Evolutionary conservation across 2,888 invertebrate genomes (phyloP), one percentile per base, ranked within the genome.

Genomic region (Trachelus stipa): DNA sequence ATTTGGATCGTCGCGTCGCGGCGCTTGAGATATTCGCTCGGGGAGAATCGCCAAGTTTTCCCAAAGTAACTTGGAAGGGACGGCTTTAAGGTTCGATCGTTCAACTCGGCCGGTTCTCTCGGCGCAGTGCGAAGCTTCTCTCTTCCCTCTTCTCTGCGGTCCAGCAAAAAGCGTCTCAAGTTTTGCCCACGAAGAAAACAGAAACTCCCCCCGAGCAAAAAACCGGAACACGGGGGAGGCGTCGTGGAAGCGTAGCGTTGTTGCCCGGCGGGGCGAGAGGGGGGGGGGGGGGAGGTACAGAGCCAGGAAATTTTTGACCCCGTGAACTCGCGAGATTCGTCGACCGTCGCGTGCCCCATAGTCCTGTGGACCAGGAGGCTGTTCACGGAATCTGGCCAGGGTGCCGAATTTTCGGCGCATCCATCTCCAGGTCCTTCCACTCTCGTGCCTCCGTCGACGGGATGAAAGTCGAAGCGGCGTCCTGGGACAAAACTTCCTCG

Each of bases 101-200:
- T 69, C 69, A 30, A 69, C 69, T 30, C 69, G 30, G 69, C 11
- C 69, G 40, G 15, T 40, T 69, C 69, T 69, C 69, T 12, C 69
- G 12, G 37, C 37, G 37, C 12, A 37, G 37, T 12, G 37, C 37
- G 37, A 37, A 37, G 37, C 37, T 37, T 37, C 37, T 12, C 37
- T 37, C 37, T 12, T 37, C 4, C 40, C 40, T 40, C 6, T 23
- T 4, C 40, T 15, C 71, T 78, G 78, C 73, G 78, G 78, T 69
- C 73, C 69, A 69, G 79, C 79, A 79, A 79, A 79, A 79, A 79
- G 73, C 73, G 76, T 81, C 79, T 80, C 76, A 79, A 83, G 84
- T 84, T 84, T 82, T 74, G 80, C 79, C 76, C 76, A 68, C 56
- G 81, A 85, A 83, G 85, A 86, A 86, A 85, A 83, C 83, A 81